Evolutionary conservation across 1,140 invertebrate species (phyloP), one percentile per base, ranked within the genome.

Genomic region (Conus ventricosus): DNA sequence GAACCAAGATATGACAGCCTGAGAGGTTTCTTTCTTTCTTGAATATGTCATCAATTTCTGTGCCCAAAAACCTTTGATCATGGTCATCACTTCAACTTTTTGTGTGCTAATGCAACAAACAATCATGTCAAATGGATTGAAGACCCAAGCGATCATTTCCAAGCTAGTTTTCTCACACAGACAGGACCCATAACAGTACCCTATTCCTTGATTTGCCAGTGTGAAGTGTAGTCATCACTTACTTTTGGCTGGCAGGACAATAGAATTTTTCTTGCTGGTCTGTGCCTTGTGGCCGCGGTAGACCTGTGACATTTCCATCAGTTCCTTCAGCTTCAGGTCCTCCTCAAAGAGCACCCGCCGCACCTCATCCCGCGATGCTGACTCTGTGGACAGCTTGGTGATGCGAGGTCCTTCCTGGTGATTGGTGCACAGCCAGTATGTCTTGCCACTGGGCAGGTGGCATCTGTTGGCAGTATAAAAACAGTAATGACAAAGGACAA

Each of bases 361-460:
- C 7, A 88, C 88, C 54, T 91, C 91, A 57, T 90, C 90, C 15
- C 84, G 88, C 15, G 91, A 89, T 5, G 88, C 81, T 4, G 90
- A 88, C 25, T 92, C 91, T 1, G 85, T 91, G 51, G 88, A 90
- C 63, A 94, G 90, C 75, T 92, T 92, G 51, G 92, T 91, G 53
- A 94, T 93, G 17, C 93, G 90, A n/a, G 92, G 89, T 7, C 91
- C 91, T 27, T 91, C 89, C 81, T 93, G 91, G 85, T 95, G 94
- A 51, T 92, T 85, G 4, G 90, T 87, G 91, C 94, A 95, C 60
- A 95, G 87, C 94, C 94, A 95, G 76, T 92, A 90, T 82, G 94
- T 92, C 90, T 95, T 94, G 23, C 94, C 94, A 91, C 92, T 94
- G n/a, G 94, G 94, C 39, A 94, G 89, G 88, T 91, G 92, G 85